Conservation (phyloP, 2,888 invertebrate species). For the Tachina fera region DNA sequence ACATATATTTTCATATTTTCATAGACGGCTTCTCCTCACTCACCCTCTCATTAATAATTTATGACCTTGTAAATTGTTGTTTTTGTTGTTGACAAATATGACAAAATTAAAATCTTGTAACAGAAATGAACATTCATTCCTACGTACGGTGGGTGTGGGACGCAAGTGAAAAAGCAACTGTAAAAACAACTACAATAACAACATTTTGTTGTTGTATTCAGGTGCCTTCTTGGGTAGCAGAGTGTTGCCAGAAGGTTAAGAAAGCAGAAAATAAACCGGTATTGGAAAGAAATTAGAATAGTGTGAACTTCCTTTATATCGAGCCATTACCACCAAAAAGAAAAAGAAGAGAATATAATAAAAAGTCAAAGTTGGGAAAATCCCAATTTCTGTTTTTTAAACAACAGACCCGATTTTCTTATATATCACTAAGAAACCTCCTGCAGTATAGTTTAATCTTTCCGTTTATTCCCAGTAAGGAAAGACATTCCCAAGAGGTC, state of each 20-base stretch:
- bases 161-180: neutral
- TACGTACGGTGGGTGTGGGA: neutral
- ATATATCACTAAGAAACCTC: too few species aligned
- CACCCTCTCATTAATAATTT: conserved; percentile 24
- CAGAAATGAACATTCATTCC: conserved; percentile 5
- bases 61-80: conserved; percentile 27
- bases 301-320: too few species aligned
- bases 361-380: too few species aligned
- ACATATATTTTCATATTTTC: neutral
- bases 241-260: neutral
- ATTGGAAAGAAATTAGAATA: too few species aligned
- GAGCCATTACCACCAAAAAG: too few species aligned
- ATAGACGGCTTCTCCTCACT: neutral
- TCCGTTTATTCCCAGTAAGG: too few species aligned
- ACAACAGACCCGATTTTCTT: too few species aligned
- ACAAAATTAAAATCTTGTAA: neutral
- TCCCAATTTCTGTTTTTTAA: too few species aligned
- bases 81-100: neutral
- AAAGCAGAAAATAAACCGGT: too few species aligned
- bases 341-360: too few species aligned
- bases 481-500: too few species aligned
- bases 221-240: neutral
- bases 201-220: neutral
- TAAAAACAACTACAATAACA: neutral
- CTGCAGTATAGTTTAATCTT: too few species aligned